These are phyloP conservation scores for Leptocoma aspasia DNA, from an alignment of 2,113 vertebrate genomes.

Conservation along the genomic window DNA sequence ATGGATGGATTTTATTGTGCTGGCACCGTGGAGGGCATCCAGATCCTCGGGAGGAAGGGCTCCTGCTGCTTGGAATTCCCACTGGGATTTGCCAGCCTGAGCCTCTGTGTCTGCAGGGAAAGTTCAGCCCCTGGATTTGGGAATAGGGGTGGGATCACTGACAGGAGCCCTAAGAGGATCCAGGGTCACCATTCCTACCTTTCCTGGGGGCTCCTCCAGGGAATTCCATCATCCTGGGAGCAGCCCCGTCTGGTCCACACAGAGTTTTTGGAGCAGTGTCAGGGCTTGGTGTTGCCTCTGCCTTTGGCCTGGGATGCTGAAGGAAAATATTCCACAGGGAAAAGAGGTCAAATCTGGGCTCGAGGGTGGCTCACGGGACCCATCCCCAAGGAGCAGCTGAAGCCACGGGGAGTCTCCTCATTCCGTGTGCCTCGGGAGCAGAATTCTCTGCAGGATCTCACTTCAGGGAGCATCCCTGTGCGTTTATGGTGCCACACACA, in stretches of 20 bases:
- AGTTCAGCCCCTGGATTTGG: background rate
- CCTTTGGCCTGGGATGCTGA: background rate
- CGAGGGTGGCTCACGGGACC: fast-evolving
- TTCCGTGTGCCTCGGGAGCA: background rate
- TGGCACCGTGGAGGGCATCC: background rate
- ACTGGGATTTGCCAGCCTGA: background rate
- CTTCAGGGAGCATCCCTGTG: background rate
- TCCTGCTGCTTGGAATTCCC: background rate
- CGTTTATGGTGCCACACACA: background rate
- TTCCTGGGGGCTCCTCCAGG: background rate
- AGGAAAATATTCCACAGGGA: background rate
- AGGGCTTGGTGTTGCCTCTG: background rate
- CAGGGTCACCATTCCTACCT: background rate
- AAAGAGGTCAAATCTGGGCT: background rate
- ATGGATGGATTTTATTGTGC: background rate
- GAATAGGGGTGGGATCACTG: background rate
- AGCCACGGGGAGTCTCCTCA: background rate
- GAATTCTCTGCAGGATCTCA: background rate
- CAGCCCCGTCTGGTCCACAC: fast-evolving
- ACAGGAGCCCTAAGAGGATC: fast-evolving
- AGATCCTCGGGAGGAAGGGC: background rate
- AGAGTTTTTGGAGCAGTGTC: background rate
- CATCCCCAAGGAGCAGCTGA: background rate
- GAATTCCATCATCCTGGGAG: fast-evolving
- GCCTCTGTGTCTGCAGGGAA: background rate